Evolutionary conservation across 2,888 invertebrate genomes (phyloP), one percentile per base, ranked within the genome.

Genomic region (Dexiosoma caninum): DNA sequence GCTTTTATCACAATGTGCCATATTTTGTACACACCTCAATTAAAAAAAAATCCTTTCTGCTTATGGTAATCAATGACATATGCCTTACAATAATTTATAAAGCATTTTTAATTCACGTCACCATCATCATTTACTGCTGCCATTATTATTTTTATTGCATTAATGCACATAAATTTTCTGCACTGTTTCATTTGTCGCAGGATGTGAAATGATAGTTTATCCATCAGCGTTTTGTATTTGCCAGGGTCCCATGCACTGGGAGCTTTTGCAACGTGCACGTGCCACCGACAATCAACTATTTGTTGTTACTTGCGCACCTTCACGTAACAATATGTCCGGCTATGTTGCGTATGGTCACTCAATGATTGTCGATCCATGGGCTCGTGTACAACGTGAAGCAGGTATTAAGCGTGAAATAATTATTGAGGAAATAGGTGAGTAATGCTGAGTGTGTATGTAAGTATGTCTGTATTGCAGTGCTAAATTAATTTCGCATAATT

Each of bases 341-440:
- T 98, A 98, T 89, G 92, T 95, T 44, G 96, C 97, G 10, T 98
- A 95, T 93, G 98, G 97, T 0, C 97, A 98, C 90, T 95, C 96
- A 10, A 92, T 94, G 87, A 91, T 96, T 9, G 93, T 95, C 0
- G 93, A 94, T 91, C 98, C 98, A 95, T 95, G 91, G 91, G 90
- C 95, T 0, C 92, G 93, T 75, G 93, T 97, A 0, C 88, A 95
- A 2, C 92, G 92, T 0, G 92, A 93, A 85, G 93, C 97, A 27
- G 94, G 94, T 35, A 93, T 94, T 82, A 91, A 91, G 3, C 95
- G 96, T 84, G 93, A 93, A 66, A 93, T 95, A 69, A 87, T 98
- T 10, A 91, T 94, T 75, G 93, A 92, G 62, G 95, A 96, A 86
- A 92, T 98, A 83, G 95, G 96, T 95, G 90, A 89, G 87, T 49